A percentile compares a stretch with the other conserved stretches of the same genome.
Conservation (phyloP, 2,888 invertebrate genomes). For the Ferdinandea cuprea region DNA sequence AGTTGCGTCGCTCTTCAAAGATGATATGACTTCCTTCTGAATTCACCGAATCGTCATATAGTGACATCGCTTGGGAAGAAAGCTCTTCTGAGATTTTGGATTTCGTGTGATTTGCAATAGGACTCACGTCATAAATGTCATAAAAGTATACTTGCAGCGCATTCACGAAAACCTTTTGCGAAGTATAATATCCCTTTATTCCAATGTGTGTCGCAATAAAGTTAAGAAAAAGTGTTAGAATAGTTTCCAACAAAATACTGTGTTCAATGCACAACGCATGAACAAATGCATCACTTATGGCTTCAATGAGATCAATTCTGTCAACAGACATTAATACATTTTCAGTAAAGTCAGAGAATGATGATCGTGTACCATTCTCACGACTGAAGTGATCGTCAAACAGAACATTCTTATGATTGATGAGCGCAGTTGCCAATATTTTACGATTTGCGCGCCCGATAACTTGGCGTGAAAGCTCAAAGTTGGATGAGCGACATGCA, state of each 20-base stretch:
- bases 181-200: constrained; percentile 83
- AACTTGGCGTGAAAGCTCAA: constrained; percentile 79
- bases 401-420: constrained; percentile 81
- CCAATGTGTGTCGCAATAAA: constrained; percentile 88
- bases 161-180: constrained; percentile 83
- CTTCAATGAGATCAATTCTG: constrained; percentile 79
- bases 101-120: constrained; percentile 75
- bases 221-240: constrained; percentile 86
- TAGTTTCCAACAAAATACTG: constrained; percentile 80
- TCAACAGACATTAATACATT: constrained; percentile 80
- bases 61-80: constrained; percentile 58
- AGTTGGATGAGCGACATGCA: constrained; percentile 81
- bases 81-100: constrained; percentile 66
- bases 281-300: constrained; percentile 81
- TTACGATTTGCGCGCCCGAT: constrained; percentile 78
- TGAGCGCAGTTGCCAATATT: constrained; percentile 79
- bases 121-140: constrained; percentile 80
- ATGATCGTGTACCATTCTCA: constrained; percentile 72
- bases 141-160: constrained; percentile 84
- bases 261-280: constrained; percentile 81
- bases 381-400: constrained; percentile 78
- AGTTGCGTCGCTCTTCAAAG: constrained; percentile 68
- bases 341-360: constrained; percentile 82
- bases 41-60: constrained; percentile 64
- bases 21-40: constrained; percentile 68